Conservation (phyloP, 2,113 vertebrate species). For the Megaceryle torquata region DNA sequence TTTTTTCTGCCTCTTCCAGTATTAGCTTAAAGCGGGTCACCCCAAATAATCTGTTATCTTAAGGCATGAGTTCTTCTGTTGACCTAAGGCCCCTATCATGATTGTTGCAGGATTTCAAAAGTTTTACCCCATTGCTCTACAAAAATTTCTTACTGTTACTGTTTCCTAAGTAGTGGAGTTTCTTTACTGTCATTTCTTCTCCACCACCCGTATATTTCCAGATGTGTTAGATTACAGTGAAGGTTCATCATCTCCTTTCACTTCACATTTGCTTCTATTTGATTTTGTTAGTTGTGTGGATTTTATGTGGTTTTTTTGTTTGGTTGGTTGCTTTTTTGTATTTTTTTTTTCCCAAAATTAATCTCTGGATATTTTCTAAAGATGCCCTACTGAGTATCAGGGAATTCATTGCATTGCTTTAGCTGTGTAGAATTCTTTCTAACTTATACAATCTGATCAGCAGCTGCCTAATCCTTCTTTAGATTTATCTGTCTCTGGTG, state of each 20-base stretch:
- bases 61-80: background rate
- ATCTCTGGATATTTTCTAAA: background rate
- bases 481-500: background rate
- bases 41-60: background rate
- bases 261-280: background rate
- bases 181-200: background rate
- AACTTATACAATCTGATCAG: background rate
- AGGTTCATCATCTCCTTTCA: background rate
- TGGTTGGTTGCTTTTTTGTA: background rate
- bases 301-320: background rate
- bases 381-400: background rate
- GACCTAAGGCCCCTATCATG: background rate
- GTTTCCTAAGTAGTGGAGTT: background rate
- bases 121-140: background rate
- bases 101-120: background rate
- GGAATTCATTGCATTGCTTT: background rate
- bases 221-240: background rate
- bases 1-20: background rate
- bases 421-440: background rate
- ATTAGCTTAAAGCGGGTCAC: background rate
- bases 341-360: background rate
- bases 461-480: background rate
- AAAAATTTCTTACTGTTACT: background rate
- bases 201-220: background rate
- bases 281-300: background rate